Base-by-base conservation (phyloP, 2,888 invertebrate genomes). In the Meiosimyza decipiens region DNA sequence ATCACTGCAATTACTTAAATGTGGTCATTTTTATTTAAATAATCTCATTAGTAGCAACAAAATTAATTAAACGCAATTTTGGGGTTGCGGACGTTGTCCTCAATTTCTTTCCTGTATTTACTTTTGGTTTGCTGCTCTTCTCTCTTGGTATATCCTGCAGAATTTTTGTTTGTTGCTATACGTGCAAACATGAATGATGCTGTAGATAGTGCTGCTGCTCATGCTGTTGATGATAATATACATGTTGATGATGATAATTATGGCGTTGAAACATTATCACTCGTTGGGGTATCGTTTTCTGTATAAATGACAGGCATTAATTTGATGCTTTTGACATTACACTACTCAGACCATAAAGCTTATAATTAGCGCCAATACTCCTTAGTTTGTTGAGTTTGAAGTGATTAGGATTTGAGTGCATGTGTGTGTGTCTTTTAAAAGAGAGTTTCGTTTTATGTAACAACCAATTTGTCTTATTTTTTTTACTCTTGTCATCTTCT, bases 251-350 rank as follows among this genome's bases (percentile, higher is more conserved):
- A 63, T 16, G 15, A n/a, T 47, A 49, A 49, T 63, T 40, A 47
- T 47, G 63, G 18, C 15, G 57, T 28, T 12, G 28, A 28, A 28
- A 22, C 57, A 18, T 57, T 28, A 57, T 57, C 62, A 62, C 57
- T 57, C 57, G 28, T 57, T 57, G 15, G 63, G 63, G 63, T 18
- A 63, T 63, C 63, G 49, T 63, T 63, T 40, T 40, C 47, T 47
- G 40, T 16, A 63, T 18, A 47, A 63, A 63, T 63, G 63, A n/a
- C 47, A 47, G 49, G 16, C 63, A 63, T 63, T 63, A 63, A 63
- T 63, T 63, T 63, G 47, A 16, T 47, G 57, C 57, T 57, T 12
- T 57, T 28, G 57, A 28, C 9, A 40, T 40, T 9, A 6, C 9
- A 40, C 40, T 40, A 40, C 40, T 40, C 40, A 6, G 9, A 40